These are phyloP conservation scores for Umimayanthus chanpuru DNA, from an alignment of 92 coral and sea anemone genomes.

Conservation along the genomic window DNA sequence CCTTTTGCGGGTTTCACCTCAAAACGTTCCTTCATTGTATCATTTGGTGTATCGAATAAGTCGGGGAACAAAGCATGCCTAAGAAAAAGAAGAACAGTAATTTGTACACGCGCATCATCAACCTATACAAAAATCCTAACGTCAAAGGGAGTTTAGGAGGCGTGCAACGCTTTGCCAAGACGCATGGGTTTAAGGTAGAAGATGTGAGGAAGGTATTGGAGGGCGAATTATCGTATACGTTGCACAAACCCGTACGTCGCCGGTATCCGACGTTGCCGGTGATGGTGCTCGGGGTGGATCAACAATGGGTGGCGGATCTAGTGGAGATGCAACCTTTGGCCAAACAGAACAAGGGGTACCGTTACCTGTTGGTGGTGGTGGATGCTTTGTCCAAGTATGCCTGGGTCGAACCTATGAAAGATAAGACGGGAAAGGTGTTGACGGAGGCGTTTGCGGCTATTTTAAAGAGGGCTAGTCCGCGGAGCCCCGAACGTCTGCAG, in stretches of 20 bases:
- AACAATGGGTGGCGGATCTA: not conserved
- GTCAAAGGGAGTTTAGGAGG: slow-evolving; percentile 15
- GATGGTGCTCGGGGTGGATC: slow-evolving; percentile 17
- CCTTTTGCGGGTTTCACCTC: slow-evolving; percentile 9
- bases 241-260: slow-evolving; percentile 12
- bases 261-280: slow-evolving; percentile 17
- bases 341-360: slow-evolving; percentile 15
- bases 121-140: slow-evolving; percentile 12
- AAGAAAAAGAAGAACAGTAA: slow-evolving; percentile 12
- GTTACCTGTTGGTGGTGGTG: slow-evolving; percentile 16
- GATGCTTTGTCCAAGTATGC: not conserved
- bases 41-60: slow-evolving; percentile 3
- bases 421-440: no score
- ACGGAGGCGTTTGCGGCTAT: no score
- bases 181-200: slow-evolving; percentile 14
- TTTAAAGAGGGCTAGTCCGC: no score
- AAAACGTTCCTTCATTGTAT: slow-evolving; percentile 5
- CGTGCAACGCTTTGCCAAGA: slow-evolving; percentile 13
- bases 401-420: no score
- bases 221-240: slow-evolving; percentile 14
- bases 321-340: slow-evolving; percentile 16
- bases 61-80: slow-evolving; percentile 16
- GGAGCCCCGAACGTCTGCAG: no score
- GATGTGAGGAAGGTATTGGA: slow-evolving; percentile 11
- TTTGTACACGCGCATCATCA: slow-evolving; percentile 14